These are phyloP conservation scores for Dynastes grantii DNA, from an alignment of 2,888 invertebrate species.

Conservation along the genomic window DNA sequence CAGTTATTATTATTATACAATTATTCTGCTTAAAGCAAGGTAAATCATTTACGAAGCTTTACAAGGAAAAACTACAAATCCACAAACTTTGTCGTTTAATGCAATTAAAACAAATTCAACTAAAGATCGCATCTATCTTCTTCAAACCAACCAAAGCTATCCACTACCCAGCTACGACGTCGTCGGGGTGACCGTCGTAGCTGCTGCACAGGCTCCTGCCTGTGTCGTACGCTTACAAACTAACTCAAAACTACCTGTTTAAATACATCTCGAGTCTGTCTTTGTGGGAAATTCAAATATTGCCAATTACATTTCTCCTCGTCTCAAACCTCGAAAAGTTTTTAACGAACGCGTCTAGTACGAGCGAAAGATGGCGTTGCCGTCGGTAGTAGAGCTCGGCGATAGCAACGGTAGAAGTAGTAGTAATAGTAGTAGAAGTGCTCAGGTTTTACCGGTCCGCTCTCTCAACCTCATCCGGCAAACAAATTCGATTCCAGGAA, in stretches of 20 bases:
- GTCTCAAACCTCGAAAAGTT: constrained; percentile 27
- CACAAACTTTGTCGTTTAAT: too few species aligned
- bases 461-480: constrained; percentile 33
- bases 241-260: constrained; percentile 46
- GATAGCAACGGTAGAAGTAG: neutral
- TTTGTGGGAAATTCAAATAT: constrained; percentile 41
- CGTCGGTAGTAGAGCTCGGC: neutral
- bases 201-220: too few species aligned
- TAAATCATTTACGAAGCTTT: too few species aligned
- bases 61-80: too few species aligned
- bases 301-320: constrained; percentile 43
- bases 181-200: too few species aligned
- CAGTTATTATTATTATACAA: too few species aligned
- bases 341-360: constrained; percentile 37
- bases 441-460: neutral
- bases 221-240: neutral
- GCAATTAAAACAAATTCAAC: too few species aligned
- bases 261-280: constrained; percentile 41
- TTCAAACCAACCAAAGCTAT: too few species aligned
- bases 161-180: too few species aligned
- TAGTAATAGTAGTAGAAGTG: constrained; percentile 19
- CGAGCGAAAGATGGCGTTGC: neutral
- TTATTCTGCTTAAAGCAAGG: too few species aligned
- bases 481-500: constrained; percentile 41
- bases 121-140: too few species aligned